Evolutionary conservation across 2,888 invertebrate genomes (phyloP).

Genomic region (Trissolcus japonicus): DNA sequence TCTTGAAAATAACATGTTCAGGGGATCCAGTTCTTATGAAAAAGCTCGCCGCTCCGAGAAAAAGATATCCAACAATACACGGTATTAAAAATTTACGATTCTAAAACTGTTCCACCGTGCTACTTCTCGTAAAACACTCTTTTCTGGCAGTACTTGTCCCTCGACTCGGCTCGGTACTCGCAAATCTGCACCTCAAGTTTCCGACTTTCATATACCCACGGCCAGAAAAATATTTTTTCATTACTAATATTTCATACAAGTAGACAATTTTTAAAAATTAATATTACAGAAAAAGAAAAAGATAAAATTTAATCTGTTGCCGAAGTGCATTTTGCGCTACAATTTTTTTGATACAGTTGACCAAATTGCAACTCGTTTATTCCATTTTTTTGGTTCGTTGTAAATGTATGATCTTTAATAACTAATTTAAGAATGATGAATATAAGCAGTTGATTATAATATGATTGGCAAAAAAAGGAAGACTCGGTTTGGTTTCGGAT

Average conservation of each 20-base stretch:
- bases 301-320: no score
- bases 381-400: neutral
- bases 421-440: neutral
- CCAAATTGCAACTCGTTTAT: neutral
- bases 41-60: no score
- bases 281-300: no score
- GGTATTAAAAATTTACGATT: constrained; percentile 8
- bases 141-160: constrained; percentile 3
- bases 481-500: constrained; percentile 44
- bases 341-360: no score
- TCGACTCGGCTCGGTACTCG: constrained; percentile 4
- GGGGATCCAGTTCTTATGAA: no score
- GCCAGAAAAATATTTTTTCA: no score
- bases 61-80: no score
- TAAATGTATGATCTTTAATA: neutral
- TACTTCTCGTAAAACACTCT: constrained; percentile 6
- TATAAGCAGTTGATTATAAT: neutral
- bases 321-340: no score
- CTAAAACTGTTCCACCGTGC: constrained; percentile 1
- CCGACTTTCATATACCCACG: no score
- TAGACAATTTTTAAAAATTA: no score
- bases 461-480: constrained; percentile 23
- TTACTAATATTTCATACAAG: no score
- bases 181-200: constrained; percentile 2
- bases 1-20: no score